phyloP scores from a whole-genome alignment of 2,888 invertebrate species.

The Rhagium mordax region DNA sequence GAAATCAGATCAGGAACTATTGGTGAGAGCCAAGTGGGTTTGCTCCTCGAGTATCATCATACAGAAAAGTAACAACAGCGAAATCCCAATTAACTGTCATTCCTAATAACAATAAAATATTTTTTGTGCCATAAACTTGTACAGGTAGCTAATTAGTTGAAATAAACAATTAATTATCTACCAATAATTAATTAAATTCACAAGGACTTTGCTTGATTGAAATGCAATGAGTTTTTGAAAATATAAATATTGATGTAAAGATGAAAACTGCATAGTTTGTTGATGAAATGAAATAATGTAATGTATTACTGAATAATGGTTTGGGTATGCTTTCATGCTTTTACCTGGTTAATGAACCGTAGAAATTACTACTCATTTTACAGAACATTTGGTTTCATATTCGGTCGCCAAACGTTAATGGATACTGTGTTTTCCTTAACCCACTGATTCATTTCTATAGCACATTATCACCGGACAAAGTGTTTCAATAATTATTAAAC shows the following conservation, averaged over 20 bases:
- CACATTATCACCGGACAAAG: too few relatives aligned
- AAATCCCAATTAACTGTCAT: not conserved
- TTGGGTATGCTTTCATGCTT: conserved; percentile 3
- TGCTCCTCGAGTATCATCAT: too few relatives aligned
- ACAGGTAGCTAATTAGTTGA: too few relatives aligned
- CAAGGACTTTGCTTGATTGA: not conserved
- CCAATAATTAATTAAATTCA: not conserved
- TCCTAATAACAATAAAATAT: not conserved
- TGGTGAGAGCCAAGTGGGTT: too few relatives aligned
- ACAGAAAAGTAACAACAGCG: too few relatives aligned
- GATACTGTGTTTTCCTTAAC: not conserved
- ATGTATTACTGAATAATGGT: not conserved
- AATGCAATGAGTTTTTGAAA: not conserved
- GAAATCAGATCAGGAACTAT: too few relatives aligned
- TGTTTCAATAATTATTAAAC: too few relatives aligned
- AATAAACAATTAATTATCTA: not conserved
- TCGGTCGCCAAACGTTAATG: not conserved
- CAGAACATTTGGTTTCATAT: conserved; percentile 3
- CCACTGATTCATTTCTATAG: too few relatives aligned
- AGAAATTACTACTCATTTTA: not conserved
- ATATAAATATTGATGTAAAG: not conserved
- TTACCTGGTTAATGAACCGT: conserved; percentile 21
- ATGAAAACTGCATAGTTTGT: not conserved
- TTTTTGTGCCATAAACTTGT: not conserved
- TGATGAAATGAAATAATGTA: not conserved